These are phyloP conservation scores for Tupiocoris notatus DNA, from an alignment of 2,888 invertebrate species.

Conservation along the genomic window DNA sequence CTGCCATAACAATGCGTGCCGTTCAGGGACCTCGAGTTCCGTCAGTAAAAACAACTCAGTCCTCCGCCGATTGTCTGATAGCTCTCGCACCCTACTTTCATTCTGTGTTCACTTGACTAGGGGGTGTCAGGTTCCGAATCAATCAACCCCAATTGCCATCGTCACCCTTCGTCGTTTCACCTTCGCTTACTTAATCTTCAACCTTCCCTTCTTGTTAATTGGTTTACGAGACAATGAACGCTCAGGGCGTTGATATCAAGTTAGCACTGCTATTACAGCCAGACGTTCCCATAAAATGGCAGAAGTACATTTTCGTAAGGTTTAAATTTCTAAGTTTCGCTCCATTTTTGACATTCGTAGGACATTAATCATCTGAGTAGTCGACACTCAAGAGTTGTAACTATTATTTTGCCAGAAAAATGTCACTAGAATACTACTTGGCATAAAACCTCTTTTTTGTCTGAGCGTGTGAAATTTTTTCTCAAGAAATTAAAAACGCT, in stretches of 20 bases:
- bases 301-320: too few relatives aligned
- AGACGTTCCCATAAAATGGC: neutral
- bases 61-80: conserved; percentile 17
- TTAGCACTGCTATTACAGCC: neutral
- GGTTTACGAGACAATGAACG: neutral
- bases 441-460: too few relatives aligned
- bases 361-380: too few relatives aligned
- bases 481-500: too few relatives aligned
- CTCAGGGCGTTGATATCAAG: neutral
- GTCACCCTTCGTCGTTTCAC: neutral
- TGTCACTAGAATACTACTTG: too few relatives aligned
- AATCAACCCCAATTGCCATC: conserved; percentile 5
- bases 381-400: too few relatives aligned
- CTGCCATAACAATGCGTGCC: conserved; percentile 13
- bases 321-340: too few relatives aligned
- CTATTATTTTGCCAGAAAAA: too few relatives aligned
- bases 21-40: neutral
- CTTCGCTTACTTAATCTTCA: neutral
- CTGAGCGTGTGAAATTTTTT: too few relatives aligned
- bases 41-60: neutral
- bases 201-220: neutral
- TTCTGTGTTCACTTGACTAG: neutral
- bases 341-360: too few relatives aligned
- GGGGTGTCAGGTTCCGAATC: conserved; percentile 33
- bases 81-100: neutral